phyloP scores from a whole-genome alignment of 1,140 invertebrate species.

The Ostrea edulis region DNA sequence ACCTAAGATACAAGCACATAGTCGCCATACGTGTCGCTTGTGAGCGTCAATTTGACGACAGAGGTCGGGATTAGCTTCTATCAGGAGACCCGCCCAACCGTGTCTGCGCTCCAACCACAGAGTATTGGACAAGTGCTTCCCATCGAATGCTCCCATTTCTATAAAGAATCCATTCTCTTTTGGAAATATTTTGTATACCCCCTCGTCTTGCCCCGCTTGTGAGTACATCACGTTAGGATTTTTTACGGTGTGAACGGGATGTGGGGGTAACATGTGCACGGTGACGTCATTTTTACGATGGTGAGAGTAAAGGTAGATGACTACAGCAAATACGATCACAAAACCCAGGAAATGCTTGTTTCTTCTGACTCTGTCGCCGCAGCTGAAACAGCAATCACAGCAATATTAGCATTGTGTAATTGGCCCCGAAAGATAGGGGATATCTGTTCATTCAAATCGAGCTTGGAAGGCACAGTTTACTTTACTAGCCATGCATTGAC shows the following conservation, averaged over 20 bases:
- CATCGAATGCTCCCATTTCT: constrained; percentile 83
- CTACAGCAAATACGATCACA: neutral
- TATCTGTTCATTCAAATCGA: too few relatives aligned
- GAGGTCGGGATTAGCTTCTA: constrained; percentile 85
- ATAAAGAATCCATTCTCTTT: constrained; percentile 81
- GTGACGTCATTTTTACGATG: neutral
- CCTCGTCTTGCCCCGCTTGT: constrained; percentile 21
- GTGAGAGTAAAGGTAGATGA: neutral
- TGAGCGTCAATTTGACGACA: constrained; percentile 35
- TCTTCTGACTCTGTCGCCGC: neutral
- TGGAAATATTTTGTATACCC: constrained; percentile 25
- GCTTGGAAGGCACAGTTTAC: too few relatives aligned
- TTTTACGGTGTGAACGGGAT: neutral
- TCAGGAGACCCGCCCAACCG: constrained; percentile 87
- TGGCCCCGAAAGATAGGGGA: too few relatives aligned
- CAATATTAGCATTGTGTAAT: neutral
- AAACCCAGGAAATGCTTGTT: neutral
- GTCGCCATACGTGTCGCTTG: constrained; percentile 23
- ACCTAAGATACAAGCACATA: constrained; percentile 37
- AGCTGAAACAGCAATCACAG: neutral
- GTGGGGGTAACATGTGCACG: neutral
- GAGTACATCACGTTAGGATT: constrained; percentile 28
- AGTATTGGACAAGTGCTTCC: constrained; percentile 83
- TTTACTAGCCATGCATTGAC: too few relatives aligned
- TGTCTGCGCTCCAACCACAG: constrained; percentile 86